Conservation (phyloP, 2,113 vertebrate genomes). For the Odocoileus virginianus region DNA sequence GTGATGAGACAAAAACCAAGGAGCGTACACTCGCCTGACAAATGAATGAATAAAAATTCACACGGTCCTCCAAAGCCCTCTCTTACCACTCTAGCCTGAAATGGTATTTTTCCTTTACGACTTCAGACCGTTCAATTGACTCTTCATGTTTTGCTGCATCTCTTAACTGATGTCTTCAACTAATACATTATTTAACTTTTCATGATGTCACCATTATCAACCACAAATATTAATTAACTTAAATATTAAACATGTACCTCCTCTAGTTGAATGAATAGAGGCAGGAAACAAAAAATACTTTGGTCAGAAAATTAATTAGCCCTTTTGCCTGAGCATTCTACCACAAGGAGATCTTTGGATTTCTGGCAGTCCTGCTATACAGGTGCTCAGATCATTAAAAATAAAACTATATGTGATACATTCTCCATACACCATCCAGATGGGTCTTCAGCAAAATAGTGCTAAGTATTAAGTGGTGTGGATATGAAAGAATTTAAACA, state of each 20-base stretch:
- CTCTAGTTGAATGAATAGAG: not conserved
- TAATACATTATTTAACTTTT: not conserved
- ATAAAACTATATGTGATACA: not conserved
- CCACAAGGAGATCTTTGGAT: not conserved
- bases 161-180: not conserved
- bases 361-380: not conserved
- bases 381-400: conserved; percentile 10
- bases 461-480: not conserved
- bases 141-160: not conserved
- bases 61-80: not conserved
- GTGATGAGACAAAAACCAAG: too few relatives aligned
- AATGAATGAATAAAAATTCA: not conserved
- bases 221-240: not conserved
- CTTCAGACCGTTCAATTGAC: not conserved
- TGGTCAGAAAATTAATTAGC: not conserved
- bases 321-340: not conserved
- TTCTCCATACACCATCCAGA: not conserved
- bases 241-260: not conserved
- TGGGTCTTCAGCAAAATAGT: not conserved
- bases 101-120: not conserved
- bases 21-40: too few relatives aligned
- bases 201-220: not conserved
- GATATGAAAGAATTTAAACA: not conserved
- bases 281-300: not conserved
- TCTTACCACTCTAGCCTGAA: not conserved